A percentile compares a stretch with the other conserved stretches of the same genome.
Evolutionary conservation across 2,888 invertebrate genomes (phyloP).

Genomic region (Pandemis cinnamomeana): DNA sequence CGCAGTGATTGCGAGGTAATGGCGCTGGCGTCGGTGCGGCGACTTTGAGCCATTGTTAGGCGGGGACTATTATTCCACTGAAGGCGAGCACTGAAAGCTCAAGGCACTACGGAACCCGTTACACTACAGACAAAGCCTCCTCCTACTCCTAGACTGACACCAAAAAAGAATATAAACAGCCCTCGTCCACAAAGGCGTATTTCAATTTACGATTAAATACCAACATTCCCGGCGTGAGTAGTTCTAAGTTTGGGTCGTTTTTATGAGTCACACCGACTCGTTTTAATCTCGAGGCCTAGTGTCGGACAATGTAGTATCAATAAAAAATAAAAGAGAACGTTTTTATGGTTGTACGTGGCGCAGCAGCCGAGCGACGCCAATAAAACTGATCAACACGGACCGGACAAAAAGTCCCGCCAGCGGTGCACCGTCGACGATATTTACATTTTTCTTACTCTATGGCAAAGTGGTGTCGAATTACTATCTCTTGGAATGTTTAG

Average conservation of each 20-base stretch:
- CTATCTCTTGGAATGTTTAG: constrained; percentile 75
- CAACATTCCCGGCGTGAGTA: constrained; percentile 34
- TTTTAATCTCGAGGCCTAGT: constrained; percentile 67
- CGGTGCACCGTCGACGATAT: constrained; percentile 63
- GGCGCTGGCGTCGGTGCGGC: constrained; percentile 68
- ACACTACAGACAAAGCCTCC: constrained; percentile 20
- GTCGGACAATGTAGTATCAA: constrained; percentile 64
- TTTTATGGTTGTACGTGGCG: constrained; percentile 67
- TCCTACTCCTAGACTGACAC: constrained; percentile 7
- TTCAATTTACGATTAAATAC: constrained; percentile 39
- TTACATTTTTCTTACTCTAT: constrained; percentile 70
- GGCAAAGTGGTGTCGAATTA: constrained; percentile 77
- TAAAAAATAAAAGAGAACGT: constrained; percentile 61
- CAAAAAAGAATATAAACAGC: constrained; percentile 12
- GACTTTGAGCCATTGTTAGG: constrained; percentile 62
- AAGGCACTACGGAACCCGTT: background rate
- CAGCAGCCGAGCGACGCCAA: constrained; percentile 60
- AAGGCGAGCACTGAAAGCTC: constrained; percentile 21
- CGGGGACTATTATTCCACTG: constrained; percentile 32
- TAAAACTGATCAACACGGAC: constrained; percentile 67
- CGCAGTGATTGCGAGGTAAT: constrained; percentile 61
- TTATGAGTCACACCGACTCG: constrained; percentile 59
- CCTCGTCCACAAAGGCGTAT: constrained; percentile 25
- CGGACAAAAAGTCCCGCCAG: constrained; percentile 66
- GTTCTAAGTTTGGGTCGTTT: constrained; percentile 59